These are phyloP conservation scores for Tineola bisselliella DNA, from an alignment of 2,888 invertebrate species.

Conservation along the genomic window DNA sequence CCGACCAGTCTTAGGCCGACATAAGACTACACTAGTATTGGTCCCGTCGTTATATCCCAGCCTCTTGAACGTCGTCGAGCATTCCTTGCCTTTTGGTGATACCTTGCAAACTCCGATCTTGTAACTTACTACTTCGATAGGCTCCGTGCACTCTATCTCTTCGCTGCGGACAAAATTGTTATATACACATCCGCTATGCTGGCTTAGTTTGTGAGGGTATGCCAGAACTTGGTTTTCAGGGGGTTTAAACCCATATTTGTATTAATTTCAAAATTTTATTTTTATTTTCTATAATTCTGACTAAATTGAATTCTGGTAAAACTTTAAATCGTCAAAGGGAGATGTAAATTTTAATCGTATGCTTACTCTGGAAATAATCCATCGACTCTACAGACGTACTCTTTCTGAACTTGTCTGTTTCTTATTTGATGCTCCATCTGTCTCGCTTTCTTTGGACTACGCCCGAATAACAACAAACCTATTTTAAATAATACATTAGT, in stretches of 20 bases:
- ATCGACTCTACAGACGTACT: slow-evolving; percentile 94
- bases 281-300: too few species aligned
- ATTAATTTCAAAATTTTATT: too few species aligned
- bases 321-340: too few species aligned
- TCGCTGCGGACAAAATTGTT: slow-evolving; percentile 62
- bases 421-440: slow-evolving; percentile 96
- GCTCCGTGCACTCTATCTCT: slow-evolving; percentile 85
- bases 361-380: slow-evolving; percentile 93
- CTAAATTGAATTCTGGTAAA: too few species aligned
- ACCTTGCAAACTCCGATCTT: slow-evolving; percentile 97
- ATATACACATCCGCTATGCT: too few species aligned
- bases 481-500: slow-evolving; percentile 14
- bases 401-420: slow-evolving; percentile 90
- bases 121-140: slow-evolving; percentile 93
- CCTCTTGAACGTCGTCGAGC: slow-evolving; percentile 89
- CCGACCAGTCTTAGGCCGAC: slow-evolving; percentile 94
- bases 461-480: slow-evolving; percentile 89
- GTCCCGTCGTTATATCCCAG: slow-evolving; percentile 89
- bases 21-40: slow-evolving; percentile 91
- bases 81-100: slow-evolving; percentile 91
- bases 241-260: too few species aligned
- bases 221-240: too few species aligned
- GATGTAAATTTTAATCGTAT: background rate
- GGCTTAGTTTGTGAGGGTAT: too few species aligned
- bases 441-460: slow-evolving; percentile 91